Base-by-base conservation (phyloP, 2,113 vertebrate genomes). In the Falco punctatus region DNA sequence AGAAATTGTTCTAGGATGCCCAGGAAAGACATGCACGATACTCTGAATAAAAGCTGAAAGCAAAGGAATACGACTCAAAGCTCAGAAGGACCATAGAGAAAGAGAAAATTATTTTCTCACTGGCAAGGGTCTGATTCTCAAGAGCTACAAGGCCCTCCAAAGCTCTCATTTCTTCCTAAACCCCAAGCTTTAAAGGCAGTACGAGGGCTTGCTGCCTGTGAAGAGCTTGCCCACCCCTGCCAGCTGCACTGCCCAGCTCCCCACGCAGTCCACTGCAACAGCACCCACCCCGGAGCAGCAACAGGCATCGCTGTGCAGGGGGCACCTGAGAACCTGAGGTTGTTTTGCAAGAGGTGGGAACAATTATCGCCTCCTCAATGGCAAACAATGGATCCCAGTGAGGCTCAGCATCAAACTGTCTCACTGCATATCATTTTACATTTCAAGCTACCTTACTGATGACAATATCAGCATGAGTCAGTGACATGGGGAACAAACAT, bases 161-260 rank as follows among this genome's bases (percentile, higher is more conserved):
- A 38, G 44, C 32, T 48, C 62, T 64, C 62, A 35, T 46, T 15
- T 49, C 16, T 33, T 82, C 30, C 65, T 44, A 5, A 90, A 65
- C 28, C 40, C 49, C 58, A 54, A 38, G n/a, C 11, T 66, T 26
- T 10, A 44, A 32, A 71, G n/a, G 26, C 59, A 38, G 16, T 5
- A 1, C 0, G 8, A 42, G 24, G 21, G n/a, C 13, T 66, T 77
- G 23, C 58, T 55, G 58, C 30, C 33, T 2, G 0, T 30, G 11
- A 15, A 38, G 33, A 57, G 35, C 23, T 38, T 49, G 49, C 28
- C 24, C 55, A 59, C 38, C 9, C 8, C 21, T 20, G 11, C 17
- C 2, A 26, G 51, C 64, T 33, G 51, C 28, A 26, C 22, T 19
- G 40, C 18, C 35, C 49, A 46, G 32, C 19, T 64, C 13, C n/a